These are phyloP conservation scores for Etheostoma cragini DNA, from an alignment of 2,113 vertebrate species.

Conservation along the genomic window DNA sequence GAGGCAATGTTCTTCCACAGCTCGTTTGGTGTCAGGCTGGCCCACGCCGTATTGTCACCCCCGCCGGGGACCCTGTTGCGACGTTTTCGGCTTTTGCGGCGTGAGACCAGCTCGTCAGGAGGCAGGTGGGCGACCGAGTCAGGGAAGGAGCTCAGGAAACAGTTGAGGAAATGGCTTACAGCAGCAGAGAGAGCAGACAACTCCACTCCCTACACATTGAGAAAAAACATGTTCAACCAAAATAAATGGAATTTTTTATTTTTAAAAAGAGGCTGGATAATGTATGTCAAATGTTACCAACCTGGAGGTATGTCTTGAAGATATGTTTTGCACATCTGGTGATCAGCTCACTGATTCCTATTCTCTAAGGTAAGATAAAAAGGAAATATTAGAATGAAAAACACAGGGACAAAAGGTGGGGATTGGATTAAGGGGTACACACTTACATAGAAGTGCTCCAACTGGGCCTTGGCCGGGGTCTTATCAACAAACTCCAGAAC, in stretches of 20 bases:
- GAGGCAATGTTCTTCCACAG: slow-evolving; percentile 95
- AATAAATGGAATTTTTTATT: not conserved
- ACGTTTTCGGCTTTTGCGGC: slow-evolving; percentile 94
- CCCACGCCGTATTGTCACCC: slow-evolving; percentile 95
- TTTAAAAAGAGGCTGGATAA: not conserved
- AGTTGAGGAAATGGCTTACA: slow-evolving; percentile 98
- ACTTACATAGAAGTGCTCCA: slow-evolving; percentile 95
- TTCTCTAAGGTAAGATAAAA: slow-evolving; percentile 85
- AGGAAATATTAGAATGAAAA: not conserved
- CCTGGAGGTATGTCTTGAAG: slow-evolving; percentile 99
- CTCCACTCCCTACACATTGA: slow-evolving; percentile 89
- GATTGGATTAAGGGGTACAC: not conserved
- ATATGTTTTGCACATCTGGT: slow-evolving; percentile 98
- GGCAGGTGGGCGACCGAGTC: slow-evolving; percentile 95
- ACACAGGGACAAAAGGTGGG: not conserved
- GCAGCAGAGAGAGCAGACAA: slow-evolving; percentile 95
- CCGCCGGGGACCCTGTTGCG: slow-evolving; percentile 91
- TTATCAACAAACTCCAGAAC: slow-evolving; percentile 91
- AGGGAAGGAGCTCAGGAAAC: slow-evolving; percentile 96
- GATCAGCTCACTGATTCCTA: slow-evolving; percentile 94
- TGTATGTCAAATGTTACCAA: slow-evolving; percentile 59
- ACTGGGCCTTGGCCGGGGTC: slow-evolving; percentile 88
- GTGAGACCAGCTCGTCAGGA: slow-evolving; percentile 94
- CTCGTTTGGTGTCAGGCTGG: slow-evolving; percentile 93
- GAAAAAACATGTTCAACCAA: not conserved